phyloP scores from a whole-genome alignment of 1,140 invertebrate species.

The Drosophila virilis region DNA sequence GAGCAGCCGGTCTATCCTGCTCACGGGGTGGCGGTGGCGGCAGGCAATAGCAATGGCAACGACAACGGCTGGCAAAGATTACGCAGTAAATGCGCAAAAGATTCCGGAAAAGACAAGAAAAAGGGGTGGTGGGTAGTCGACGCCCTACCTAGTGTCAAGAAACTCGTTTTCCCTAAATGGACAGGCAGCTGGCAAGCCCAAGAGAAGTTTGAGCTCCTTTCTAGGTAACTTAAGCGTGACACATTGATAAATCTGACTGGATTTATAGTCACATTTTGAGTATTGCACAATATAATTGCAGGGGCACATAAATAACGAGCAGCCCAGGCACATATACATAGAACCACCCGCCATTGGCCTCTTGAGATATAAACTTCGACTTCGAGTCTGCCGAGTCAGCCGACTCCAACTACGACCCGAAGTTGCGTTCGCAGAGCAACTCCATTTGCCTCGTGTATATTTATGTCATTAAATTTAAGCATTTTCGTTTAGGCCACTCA shows the following conservation, averaged over 20 bases:
- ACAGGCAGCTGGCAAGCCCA: conserved; percentile 44
- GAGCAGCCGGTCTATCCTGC: conserved; percentile 61
- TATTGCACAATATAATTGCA: conserved; percentile 47
- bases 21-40: conserved; percentile 71
- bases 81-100: conserved; percentile 60
- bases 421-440: conserved; percentile 23
- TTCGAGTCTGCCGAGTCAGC: neutral
- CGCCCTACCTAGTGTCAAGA: conserved; percentile 25
- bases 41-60: conserved; percentile 26
- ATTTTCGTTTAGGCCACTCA: conserved; percentile 84
- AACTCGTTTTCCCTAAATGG: conserved; percentile 77
- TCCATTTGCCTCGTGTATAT: conserved; percentile 68
- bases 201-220: conserved; percentile 4
- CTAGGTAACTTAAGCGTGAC: conserved; percentile 53
- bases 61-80: conserved; percentile 20
- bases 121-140: conserved; percentile 50
- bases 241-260: conserved; percentile 68
- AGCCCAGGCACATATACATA: conserved; percentile 3
- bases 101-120: conserved; percentile 39
- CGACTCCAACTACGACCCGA: neutral
- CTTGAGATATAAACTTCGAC: conserved; percentile 7
- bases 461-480: conserved; percentile 84
- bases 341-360: conserved; percentile 56
- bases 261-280: conserved; percentile 46
- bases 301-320: conserved; percentile 43